Evolutionary conservation across 2,797 vertebrate species (phyloP), one percentile per base, ranked within the genome.

Genomic region (Staurois parvus): DNA sequence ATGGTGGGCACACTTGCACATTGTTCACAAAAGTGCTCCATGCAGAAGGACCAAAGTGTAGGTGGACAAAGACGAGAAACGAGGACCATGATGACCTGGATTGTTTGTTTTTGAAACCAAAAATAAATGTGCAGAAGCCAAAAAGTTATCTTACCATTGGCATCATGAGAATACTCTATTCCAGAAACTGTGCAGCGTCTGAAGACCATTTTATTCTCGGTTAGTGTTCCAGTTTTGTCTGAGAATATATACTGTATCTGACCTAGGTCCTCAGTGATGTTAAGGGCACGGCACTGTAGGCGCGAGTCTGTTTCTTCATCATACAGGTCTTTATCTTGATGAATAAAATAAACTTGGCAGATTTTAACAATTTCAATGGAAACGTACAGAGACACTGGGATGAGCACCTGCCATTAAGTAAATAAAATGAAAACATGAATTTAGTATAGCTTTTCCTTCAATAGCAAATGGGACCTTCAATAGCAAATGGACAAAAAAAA

Each of bases 161-260:
- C 98, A 88, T 99, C 97, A 17, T 99, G 98, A 17, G 97, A 97
- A 92, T 99, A 99, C 89, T 99, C 98, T 84, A 96, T 93, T 81
- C 98, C 98, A 17, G 97, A 97, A 86, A 99, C 98, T 0, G 96
- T 97, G 90, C 98, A 99, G 77, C 97, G 95, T 62, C 98, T 95
- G 91, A 99, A 99, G 90, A 98, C 97, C 98, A 99, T 99, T 95
- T 98, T 99, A 91, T 99, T 99, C 88, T 99, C 98, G 0, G 98
- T 99, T 77, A 99, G 95, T 0, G 98, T 99, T 84, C 98, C 98
- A 0, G 98, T 99, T 92, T 99, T 99, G 91, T 99, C 98, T 56
- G 98, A 99, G 92, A 99, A 99, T 90, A 99, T 96, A 89, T 99
- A 99, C 86, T 99, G 96, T 93, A 99, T 97, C 92, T 99, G 98